These are phyloP conservation scores for Pyxicephalus adspersus DNA, from an alignment of 2,113 vertebrate species.

Conservation along the genomic window DNA sequence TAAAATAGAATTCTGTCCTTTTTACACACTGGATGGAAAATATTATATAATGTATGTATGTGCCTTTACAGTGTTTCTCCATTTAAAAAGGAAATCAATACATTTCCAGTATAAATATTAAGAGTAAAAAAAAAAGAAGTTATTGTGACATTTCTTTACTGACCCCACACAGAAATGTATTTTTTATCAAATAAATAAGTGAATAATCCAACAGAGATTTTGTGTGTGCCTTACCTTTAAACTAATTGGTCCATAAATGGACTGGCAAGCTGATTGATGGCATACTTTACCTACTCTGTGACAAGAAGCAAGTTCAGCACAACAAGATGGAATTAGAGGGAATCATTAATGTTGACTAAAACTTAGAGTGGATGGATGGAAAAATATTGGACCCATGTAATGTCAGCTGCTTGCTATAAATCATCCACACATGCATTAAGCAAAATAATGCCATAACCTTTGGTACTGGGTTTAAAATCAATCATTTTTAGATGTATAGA, in stretches of 20 bases:
- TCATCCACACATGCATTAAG: constrained; percentile 47
- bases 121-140: too few relatives aligned
- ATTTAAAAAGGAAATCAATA: too few relatives aligned
- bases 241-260: constrained; percentile 27
- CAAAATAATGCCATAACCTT: constrained; percentile 38
- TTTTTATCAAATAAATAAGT: constrained; percentile 5
- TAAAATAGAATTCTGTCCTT: too few relatives aligned
- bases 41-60: too few relatives aligned
- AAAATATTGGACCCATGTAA: constrained; percentile 29
- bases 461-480: constrained; percentile 38
- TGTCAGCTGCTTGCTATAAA: constrained; percentile 41
- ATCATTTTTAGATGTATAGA: constrained; percentile 45
- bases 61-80: too few relatives aligned
- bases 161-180: too few relatives aligned
- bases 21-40: too few relatives aligned
- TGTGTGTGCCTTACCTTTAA: constrained; percentile 7
- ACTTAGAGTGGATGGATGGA: constrained; percentile 43
- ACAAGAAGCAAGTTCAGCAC: constrained; percentile 50
- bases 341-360: constrained; percentile 54
- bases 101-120: too few relatives aligned
- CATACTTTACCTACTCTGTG: constrained; percentile 29
- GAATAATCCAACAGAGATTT: constrained; percentile 3
- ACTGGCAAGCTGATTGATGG: constrained; percentile 36
- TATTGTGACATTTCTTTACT: too few relatives aligned
- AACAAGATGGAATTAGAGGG: constrained; percentile 43